Conservation (phyloP, 2,888 invertebrate genomes). For the Eristalis tenax region DNA sequence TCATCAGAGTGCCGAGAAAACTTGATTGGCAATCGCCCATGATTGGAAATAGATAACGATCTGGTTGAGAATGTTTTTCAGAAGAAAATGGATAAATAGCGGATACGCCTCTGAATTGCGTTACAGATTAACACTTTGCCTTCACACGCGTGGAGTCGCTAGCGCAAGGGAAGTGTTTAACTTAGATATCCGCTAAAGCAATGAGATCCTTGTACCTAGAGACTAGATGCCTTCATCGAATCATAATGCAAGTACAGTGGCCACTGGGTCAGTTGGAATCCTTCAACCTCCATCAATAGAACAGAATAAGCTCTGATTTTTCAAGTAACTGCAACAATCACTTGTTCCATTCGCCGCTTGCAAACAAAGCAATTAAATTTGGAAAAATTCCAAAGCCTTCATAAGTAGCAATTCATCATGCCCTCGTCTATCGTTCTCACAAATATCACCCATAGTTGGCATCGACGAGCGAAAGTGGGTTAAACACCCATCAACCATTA, state of each 20-base stretch:
- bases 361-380: background rate
- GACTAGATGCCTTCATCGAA: no score
- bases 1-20: conserved; percentile 20
- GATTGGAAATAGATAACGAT: conserved; percentile 16
- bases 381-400: conserved; percentile 16
- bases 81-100: conserved; percentile 1
- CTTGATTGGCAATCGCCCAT: conserved; percentile 35
- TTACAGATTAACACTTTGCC: conserved; percentile 17
- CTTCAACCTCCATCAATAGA: no score
- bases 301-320: background rate
- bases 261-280: background rate
- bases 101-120: conserved; percentile 4
- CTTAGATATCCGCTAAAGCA: conserved; percentile 10
- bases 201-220: background rate
- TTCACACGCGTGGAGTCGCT: conserved; percentile 30
- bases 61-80: conserved; percentile 15
- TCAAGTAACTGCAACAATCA: background rate
- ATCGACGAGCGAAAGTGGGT: conserved; percentile 46
- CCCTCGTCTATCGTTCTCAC: background rate
- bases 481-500: conserved; percentile 48
- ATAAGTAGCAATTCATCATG: conserved; percentile 31
- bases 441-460: conserved; percentile 4
- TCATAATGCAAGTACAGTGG: no score
- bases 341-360: background rate
- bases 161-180: conserved; percentile 4